Evolutionary conservation across 2,113 vertebrate genomes (phyloP), one percentile per base, ranked within the genome.

Genomic region (Salvelinus alpinus): DNA sequence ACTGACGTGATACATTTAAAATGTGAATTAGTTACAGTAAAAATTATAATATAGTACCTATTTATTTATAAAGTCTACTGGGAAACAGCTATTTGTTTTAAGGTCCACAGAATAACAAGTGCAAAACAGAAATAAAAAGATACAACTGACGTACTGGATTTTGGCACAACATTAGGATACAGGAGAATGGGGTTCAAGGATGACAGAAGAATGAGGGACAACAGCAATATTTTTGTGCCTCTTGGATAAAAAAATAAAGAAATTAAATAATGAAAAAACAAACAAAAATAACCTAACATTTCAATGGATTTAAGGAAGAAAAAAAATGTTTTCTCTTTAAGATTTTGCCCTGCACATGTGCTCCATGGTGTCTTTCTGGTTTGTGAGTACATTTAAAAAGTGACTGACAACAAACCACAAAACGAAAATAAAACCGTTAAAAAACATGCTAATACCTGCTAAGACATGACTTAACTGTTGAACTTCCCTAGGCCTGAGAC

Each of bases 81-180:
- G 51, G 88, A 90, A 91, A 86, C 38, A 44, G 38, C 90, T 87
- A 90, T 87, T 82, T 88, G 92, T 92, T 44, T 44, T 86, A 91
- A 92, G 90, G 87, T 92, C 93, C 88, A 93, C 88, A 93, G 92
- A 90, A 77, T 90, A 89, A 90, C 92, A 95, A 96, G 95, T 94
- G 93, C 92, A 95, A 95, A 92, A 92, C 81, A 86, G 84, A 93
- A 90, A 87, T 77, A 84, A 86, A 76, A 79, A 87, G 88, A 79
- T 84, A 88, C 91, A 93, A 85, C 80, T 4, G 65, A 91, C 91
- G 90, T 81, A 89, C 73, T 76, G 87, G 86, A 91, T 91, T 94
- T 93, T 91, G 92, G 92, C 93, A 94, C 94, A 11, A 44, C 38
- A 80, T 90, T 82, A 88, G 84, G 69, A 86, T 80, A 86, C 75